Base-by-base conservation (phyloP, 2,797 vertebrate species). In the Molossus alvarezi region DNA sequence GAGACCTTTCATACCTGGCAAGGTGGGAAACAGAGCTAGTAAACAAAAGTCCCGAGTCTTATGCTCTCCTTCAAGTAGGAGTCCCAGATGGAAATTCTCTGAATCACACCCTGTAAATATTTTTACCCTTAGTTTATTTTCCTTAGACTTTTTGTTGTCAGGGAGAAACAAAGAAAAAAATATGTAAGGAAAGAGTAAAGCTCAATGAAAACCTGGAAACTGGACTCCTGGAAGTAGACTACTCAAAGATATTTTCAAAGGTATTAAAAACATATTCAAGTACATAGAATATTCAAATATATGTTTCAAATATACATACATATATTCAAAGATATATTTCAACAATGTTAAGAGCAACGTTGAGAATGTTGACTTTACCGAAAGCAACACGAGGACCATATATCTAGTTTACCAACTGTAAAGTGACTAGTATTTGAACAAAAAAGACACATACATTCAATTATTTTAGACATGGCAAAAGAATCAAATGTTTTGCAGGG, bases 21-120 rank as follows among this genome's bases (percentile, higher is more conserved):
- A 69, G 25, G 41, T 21, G 18, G 6, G 10, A 45, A 48, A 25
- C 20, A 67, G 87, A 15, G 18, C 57, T 58, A 55, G 4, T 15
- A 53, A 92, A 45, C 4, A 3, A 5, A 75, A 53, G 55, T 85
- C 76, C 45, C 0, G 1, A 77, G 57, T 72, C 75, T 85, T 88
- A 87, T 27, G 14, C 75, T 89, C 64, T 27, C 8, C 72, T 93
- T 90, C 77, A 92, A 90, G 69, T 45, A n/a, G 62, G 6, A 89
- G 21, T 88, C 27, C 33, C 71, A 72, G 55, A 48, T 73, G 79
- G 76, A 97, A 71, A 76, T 75, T 71, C 89, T 98, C 37, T 9
- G 80, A 87, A 80, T 82, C 65, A 92, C 23, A 62, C n/a, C 81
- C 75, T 96, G 77, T 90, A 85, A 96, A 97, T 92, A 91, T 93